Conservation (phyloP, 1,140 invertebrate species). For the Musca domestica region DNA sequence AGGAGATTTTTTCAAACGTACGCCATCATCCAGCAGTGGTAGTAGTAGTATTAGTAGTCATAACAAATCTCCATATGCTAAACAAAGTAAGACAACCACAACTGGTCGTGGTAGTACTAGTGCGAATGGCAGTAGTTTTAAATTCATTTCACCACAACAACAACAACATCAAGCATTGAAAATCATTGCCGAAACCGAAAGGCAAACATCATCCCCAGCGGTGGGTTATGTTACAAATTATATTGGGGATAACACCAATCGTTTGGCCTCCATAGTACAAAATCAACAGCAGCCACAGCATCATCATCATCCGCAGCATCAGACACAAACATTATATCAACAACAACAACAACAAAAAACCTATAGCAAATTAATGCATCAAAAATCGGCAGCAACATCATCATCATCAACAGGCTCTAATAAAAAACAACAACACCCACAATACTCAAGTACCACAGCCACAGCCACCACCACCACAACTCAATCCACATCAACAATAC, state of each 20-base stretch:
- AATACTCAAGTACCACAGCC: neutral
- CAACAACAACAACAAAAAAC: slow-evolving; percentile 32
- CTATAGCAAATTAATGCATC: neutral
- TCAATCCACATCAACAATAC: slow-evolving; percentile 8
- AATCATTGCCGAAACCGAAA: neutral
- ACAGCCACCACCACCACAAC: neutral
- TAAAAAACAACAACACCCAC: slow-evolving; percentile 17
- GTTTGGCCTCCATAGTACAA: slow-evolving; percentile 38
- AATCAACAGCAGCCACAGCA: slow-evolving; percentile 26
- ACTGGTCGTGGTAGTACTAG: slow-evolving; percentile 19
- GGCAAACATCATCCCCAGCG: slow-evolving; percentile 29
- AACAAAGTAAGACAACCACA: slow-evolving; percentile 14
- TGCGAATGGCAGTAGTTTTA: slow-evolving; percentile 39
- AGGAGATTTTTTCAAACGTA: slow-evolving; percentile 47
- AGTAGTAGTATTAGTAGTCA: slow-evolving; percentile 38
- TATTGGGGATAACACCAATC: slow-evolving; percentile 50
- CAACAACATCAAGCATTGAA: slow-evolving; percentile 7
- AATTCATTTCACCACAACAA: slow-evolving; percentile 24
- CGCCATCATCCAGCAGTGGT: slow-evolving; percentile 35
- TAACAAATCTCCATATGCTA: slow-evolving; percentile 21
- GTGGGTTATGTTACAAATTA: slow-evolving; percentile 43
- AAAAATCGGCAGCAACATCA: slow-evolving; percentile 26
- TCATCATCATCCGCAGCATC: slow-evolving; percentile 26
- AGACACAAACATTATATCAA: slow-evolving; percentile 20
- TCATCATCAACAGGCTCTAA: slow-evolving; percentile 25